Base-by-base conservation (phyloP, 2,888 invertebrate genomes). In the Cynaeus angustus region DNA sequence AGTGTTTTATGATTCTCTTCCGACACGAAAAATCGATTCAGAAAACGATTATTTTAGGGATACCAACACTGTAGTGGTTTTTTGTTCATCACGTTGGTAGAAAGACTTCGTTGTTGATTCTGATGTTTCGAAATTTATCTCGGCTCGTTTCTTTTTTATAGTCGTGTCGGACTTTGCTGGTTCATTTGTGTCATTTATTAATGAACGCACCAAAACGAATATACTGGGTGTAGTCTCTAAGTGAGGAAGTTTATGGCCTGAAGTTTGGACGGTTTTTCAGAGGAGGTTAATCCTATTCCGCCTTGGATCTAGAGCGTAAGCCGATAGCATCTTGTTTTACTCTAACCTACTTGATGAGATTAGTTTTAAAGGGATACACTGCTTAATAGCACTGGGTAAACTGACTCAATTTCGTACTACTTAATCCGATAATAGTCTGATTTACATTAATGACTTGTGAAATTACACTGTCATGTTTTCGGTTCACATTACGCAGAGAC, bases 371-470 rank as follows among this genome's bases (percentile, higher is more conserved):
- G 50, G 64, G 68, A 65, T 64, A 62, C 50, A 56, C 41, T 68
- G 68, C 55, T 46, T 66, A 66, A 66, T 66, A 56, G 66, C 55
- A 45, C 21, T 30, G 59, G 66, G 53, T 65, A 53, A 65, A 65
- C 65, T 55, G 65, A 55, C 55, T 65, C 65, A 45, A 67, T 67
- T 67, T 59, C 66, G 58, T 67, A 50, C 59, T 67, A 30, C 66
- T 67, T 67, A 67, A 67, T 58, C 66, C 66, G 66, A 67, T 67
- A 67, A 67, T 67, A 67, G 66, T 59, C 66, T 67, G 66, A 58
- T 67, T 67, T 67, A 59, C 66, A 59, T 67, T 67, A 67, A 67
- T 67, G 66, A 67, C 52, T 67, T 67, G 66, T 67, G 58, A 67
- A 67, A 67, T 67, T 38, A 59, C 48, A 48, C 52, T 50, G 58